Conservation (phyloP, 2,888 invertebrate species). For the Anaspis maculata region DNA sequence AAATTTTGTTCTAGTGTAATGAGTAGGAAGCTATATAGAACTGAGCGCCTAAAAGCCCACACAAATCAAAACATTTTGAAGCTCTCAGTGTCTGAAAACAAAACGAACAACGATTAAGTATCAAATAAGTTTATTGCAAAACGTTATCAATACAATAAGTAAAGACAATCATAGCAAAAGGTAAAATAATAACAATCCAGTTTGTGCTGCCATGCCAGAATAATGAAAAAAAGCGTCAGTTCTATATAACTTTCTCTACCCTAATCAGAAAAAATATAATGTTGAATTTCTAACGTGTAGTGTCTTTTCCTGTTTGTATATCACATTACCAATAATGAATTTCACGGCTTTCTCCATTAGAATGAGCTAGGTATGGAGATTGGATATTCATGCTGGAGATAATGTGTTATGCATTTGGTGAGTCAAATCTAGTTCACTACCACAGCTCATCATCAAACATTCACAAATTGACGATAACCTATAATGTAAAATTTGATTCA, state of each 20-base stretch:
- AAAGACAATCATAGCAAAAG: slow-evolving; percentile 17
- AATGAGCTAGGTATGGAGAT: too few species aligned
- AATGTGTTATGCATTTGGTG: too few species aligned
- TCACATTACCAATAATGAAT: too few species aligned
- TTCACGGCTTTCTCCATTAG: too few species aligned
- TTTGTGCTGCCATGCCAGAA: too few species aligned
- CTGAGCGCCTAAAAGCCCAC: slow-evolving; percentile 32
- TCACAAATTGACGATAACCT: too few species aligned
- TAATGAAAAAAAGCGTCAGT: slow-evolving; percentile 30
- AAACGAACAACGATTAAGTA: slow-evolving; percentile 26
- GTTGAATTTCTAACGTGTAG: too few species aligned
- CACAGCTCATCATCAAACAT: too few species aligned
- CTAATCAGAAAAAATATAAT: slow-evolving; percentile 16
- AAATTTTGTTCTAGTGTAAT: slow-evolving; percentile 19
- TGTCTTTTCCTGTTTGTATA: slow-evolving; percentile 25
- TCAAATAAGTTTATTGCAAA: slow-evolving; percentile 25
- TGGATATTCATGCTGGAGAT: too few species aligned
- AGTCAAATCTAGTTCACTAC: too few species aligned
- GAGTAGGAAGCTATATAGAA: slow-evolving; percentile 41
- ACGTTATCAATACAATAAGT: slow-evolving; percentile 17
- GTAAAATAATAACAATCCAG: slow-evolving; percentile 21
- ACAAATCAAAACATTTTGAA: slow-evolving; percentile 40
- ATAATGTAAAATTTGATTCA: too few species aligned
- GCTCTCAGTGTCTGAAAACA: slow-evolving; percentile 33
- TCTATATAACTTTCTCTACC: slow-evolving; percentile 40